phyloP scores from a whole-genome alignment of 2,113 vertebrate species.

The Labrus mixtus region DNA sequence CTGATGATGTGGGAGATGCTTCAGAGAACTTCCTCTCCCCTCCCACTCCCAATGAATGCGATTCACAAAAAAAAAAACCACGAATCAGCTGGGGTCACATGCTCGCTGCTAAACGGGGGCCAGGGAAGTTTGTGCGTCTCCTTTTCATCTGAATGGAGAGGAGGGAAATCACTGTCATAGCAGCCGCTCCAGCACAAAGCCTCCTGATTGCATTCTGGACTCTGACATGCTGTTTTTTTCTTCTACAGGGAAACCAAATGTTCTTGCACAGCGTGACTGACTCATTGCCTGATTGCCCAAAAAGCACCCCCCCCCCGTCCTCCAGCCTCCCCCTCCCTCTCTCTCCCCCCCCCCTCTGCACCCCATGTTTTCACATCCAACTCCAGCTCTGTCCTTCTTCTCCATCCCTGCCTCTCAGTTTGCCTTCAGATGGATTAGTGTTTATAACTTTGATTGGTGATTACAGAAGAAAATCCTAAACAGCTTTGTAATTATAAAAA shows the following conservation, averaged over 20 bases:
- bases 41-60: conserved; percentile 35
- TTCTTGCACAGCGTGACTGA: conserved; percentile 77
- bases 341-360: background rate
- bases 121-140: conserved; percentile 58
- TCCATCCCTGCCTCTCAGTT: conserved; percentile 34
- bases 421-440: conserved; percentile 31
- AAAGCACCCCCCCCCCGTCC: conserved; percentile 15
- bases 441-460: conserved; percentile 22
- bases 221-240: conserved; percentile 63
- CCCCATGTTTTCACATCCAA: conserved; percentile 46
- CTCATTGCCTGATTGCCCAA: conserved; percentile 79
- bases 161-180: conserved; percentile 77
- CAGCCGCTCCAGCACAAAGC: conserved; percentile 78
- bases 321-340: background rate
- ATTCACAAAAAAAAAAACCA: conserved; percentile 51
- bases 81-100: conserved; percentile 70
- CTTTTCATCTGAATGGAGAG: conserved; percentile 72
- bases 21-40: conserved; percentile 72
- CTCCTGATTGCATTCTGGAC: conserved; percentile 82
- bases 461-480: conserved; percentile 19
- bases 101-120: conserved; percentile 30
- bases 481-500: background rate
- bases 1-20: conserved; percentile 68
- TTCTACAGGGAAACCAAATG: conserved; percentile 77
- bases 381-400: conserved; percentile 23